Conservation (phyloP, 2,113 vertebrate species). For the Bucco capensis region DNA sequence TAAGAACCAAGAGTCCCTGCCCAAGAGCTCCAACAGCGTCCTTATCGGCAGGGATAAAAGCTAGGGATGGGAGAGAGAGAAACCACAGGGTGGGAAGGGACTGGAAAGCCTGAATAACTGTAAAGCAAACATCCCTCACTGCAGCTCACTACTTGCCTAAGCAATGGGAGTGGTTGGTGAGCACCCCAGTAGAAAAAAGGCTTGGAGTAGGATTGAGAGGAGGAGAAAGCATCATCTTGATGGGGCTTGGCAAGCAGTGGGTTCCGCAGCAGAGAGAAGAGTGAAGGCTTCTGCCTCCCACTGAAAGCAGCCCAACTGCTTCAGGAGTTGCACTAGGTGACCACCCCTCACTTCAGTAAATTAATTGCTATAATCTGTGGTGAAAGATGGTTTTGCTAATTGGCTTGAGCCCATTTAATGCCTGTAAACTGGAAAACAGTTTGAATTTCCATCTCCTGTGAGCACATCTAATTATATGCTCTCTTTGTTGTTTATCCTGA, state of each 20-base stretch:
- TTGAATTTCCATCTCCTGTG: conserved; percentile 18
- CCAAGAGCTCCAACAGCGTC: background rate
- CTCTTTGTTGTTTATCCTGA: conserved; percentile 28
- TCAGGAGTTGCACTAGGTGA: background rate
- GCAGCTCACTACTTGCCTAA: conserved; percentile 36
- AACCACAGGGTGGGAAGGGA: background rate
- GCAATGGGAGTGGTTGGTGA: background rate
- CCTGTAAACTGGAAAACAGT: background rate
- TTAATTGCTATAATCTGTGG: background rate
- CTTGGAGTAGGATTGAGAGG: conserved; percentile 19
- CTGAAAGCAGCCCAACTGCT: background rate
- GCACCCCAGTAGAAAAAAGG: background rate
- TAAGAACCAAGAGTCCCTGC: background rate
- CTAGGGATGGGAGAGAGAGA: background rate
- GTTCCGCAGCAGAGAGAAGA: background rate
- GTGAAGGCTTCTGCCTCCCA: background rate
- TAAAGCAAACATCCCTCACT: conserved; percentile 31
- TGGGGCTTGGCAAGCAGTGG: background rate
- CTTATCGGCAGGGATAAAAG: background rate
- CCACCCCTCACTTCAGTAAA: background rate
- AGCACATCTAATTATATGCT: conserved; percentile 9
- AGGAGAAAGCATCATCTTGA: background rate
- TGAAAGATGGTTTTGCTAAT: conserved; percentile 12
- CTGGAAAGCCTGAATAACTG: background rate
- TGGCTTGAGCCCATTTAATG: background rate